Base-by-base conservation (phyloP, 2,888 invertebrate species). In the Metopia argyrocephala region DNA sequence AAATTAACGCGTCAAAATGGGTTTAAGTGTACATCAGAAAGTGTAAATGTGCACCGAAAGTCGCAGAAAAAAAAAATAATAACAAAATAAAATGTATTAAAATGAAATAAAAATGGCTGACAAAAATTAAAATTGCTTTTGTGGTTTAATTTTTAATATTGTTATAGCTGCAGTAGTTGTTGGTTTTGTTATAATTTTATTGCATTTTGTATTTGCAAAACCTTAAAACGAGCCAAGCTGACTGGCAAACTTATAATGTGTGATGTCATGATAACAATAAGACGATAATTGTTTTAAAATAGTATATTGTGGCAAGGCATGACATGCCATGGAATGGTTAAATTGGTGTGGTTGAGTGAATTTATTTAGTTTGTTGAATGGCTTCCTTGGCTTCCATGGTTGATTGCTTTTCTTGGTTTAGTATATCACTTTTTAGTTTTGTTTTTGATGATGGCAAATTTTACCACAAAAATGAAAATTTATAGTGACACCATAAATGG, bases 401-500 rank as follows among this genome's bases (percentile, higher is more conserved):
- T 61, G 21, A 9, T 15, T 38, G 3, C 15, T 38, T 61, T 50
- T 65, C 31, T 62, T 76, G 50, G 62, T 20, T 48, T 50, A 31
- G 70, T 70, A 46, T 27, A 31, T 59, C 48, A 23, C 25, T 28
- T 9, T 31, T 31, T 3, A 31, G 64, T 68, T 66, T 25, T 18
- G 61, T 74, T 78, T 78, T 78, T 78, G 78, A 73, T 45, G 76
- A 78, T 81, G 78, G 81, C 81, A 74, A 81, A 81, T 65, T 76
- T 80, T 76, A 73, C 68, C 57, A 52, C 73, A 48, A 61, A 81
- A 74, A 71, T 48, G 76, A 74, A 81, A 70, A 81, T 78, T 81
- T 81, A 81, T 81, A 65, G 81, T 78, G 78, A 70, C 65, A 75
- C 81, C 78, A 78, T 78, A 81, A 81, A 81, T 78, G 81, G 81